These are phyloP conservation scores for Serilophus lunatus DNA, from an alignment of 2,113 vertebrate genomes.

Conservation along the genomic window DNA sequence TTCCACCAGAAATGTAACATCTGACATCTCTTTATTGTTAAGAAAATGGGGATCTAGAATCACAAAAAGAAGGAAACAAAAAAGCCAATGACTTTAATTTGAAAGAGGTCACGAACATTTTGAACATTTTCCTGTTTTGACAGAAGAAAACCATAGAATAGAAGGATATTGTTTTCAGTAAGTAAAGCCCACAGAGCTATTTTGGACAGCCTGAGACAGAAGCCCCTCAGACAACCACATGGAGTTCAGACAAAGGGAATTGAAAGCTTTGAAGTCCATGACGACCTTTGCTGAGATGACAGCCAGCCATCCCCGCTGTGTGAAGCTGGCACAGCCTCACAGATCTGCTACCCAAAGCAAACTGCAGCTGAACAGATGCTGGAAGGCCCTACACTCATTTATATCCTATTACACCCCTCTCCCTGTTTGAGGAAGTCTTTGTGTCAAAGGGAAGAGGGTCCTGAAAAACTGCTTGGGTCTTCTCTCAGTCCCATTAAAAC, in stretches of 20 bases:
- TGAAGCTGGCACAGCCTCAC: background rate
- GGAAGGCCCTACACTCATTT: background rate
- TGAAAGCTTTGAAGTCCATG: background rate
- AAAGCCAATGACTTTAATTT: background rate
- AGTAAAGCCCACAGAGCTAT: background rate
- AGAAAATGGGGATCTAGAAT: conserved; percentile 94
- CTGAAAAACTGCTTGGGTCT: background rate
- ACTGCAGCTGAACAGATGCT: background rate
- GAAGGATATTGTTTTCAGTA: background rate
- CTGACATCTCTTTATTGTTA: conserved; percentile 99
- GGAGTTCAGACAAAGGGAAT: background rate
- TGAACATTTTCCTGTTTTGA: background rate
- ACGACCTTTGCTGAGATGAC: background rate
- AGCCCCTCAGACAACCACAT: background rate
- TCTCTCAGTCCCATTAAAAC: background rate
- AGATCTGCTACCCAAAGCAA: background rate
- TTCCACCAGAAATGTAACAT: conserved; percentile 96
- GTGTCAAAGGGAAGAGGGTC: background rate
- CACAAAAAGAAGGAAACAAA: background rate
- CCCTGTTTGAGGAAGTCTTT: background rate
- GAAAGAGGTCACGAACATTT: background rate
- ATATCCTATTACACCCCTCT: background rate
- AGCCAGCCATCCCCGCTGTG: accelerated
- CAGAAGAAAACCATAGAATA: background rate
- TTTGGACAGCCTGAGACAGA: background rate